Percentiles rank a stretch among this genome's conserved stretches.
Evolutionary conservation across 2,888 invertebrate species (phyloP).

Genomic region (Cephonodes hylas): DNA sequence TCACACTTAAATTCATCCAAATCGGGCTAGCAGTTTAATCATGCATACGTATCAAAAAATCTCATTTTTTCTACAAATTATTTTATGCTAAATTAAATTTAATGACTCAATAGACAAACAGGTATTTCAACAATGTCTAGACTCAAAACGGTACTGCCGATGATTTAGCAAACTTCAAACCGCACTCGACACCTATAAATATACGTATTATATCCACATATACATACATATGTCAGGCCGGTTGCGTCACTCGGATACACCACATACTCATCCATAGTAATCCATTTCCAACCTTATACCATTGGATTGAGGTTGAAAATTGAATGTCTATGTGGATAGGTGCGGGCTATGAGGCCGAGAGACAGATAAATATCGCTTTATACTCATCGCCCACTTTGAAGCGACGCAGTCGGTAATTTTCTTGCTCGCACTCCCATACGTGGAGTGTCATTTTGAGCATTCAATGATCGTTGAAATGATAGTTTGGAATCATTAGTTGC

Average conservation of each 20-base stretch:
- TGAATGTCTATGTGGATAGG: constrained; percentile 44
- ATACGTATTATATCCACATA: constrained; percentile 17
- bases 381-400: constrained; percentile 59
- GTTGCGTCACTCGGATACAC: constrained; percentile 58
- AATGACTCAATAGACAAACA: background rate
- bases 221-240: constrained; percentile 38
- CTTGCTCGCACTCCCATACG: constrained; percentile 31
- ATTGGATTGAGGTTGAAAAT: constrained; percentile 23
- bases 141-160: background rate
- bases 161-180: constrained; percentile 11
- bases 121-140: background rate
- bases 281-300: constrained; percentile 29
- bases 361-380: constrained; percentile 64
- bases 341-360: constrained; percentile 55
- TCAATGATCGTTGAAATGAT: background rate
- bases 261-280: too few species aligned
- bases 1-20: too few species aligned
- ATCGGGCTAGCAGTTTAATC: too few species aligned
- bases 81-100: background rate
- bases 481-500: background rate
- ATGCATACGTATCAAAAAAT: too few species aligned
- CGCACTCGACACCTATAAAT: constrained; percentile 16
- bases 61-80: too few species aligned
- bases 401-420: constrained; percentile 54
- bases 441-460: too few species aligned